Base-by-base conservation (phyloP, 2,888 invertebrate species). In the Drosophila lutescens region DNA sequence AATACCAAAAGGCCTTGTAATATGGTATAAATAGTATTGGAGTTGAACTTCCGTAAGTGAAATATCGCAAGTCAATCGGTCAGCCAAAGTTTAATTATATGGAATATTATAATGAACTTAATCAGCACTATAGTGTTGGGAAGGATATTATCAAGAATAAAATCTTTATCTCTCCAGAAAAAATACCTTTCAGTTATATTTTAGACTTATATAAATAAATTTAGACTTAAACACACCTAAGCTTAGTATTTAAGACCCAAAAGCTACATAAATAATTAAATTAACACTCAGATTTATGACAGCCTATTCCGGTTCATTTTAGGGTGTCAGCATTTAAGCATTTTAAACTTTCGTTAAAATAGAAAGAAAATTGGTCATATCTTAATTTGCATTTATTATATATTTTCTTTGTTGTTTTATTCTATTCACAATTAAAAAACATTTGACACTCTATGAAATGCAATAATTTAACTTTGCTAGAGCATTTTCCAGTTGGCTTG, bases 401-500 rank as follows among this genome's bases (percentile, higher is more conserved):
- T 26, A 26, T 26, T 26, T 26, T 26, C 7, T 7, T 7, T 26
- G 30, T 30, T 30, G 8, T 8, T 30, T 30, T 26, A 26, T 26
- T 30, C 8, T 30, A 30, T 30, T 30, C 30, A 30, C 4, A 13
- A 7, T 1, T 36, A 3, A 36, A 12, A 36, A 12, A 12, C n/a
- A 26, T 6, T 5, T 6, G 26, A 40, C 7, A 43, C n/a, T n/a
- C 9, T 9, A 5, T 26, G n/a, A 5, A 15, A 9, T 30, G n/a
- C 26, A 46, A 46, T 5, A 26, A 4, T 46, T 46, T 30, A 15
- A n/a, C 9, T 26, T 15, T 30, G 26, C 47, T 47, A 47, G 30
- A 40, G 72, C 55, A 69, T 59, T 49, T 38, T 7, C 9, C 1
- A 43, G 50, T 36, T 46, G 38, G 15, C 47, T 51, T 36, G 26